Base-by-base conservation (phyloP, 2,797 vertebrate species). In the Aulostomus chinensis region DNA sequence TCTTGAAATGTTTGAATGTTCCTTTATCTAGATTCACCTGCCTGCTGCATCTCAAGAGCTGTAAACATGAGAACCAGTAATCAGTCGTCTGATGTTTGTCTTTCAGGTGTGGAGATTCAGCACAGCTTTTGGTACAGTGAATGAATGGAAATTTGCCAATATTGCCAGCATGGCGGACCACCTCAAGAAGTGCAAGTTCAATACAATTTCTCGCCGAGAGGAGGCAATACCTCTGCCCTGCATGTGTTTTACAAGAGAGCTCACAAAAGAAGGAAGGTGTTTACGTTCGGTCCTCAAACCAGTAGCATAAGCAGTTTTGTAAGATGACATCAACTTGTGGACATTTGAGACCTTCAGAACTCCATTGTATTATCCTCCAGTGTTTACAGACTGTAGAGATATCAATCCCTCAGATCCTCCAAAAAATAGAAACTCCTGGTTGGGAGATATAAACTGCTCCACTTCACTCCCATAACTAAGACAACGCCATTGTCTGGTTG, bases 141-240 rank as follows among this genome's bases (percentile, higher is more conserved):
- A 94, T 0, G 94, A 98, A 60, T 99, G 97, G 97, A 99, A 97
- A 73, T 99, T 99, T 81, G 95, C 97, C 39, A 94, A 99, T 88
- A 95, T 97, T 53, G 79, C 95, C 70, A 99, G 96, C 91, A 99
- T 99, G 96, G 97, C 97, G 15, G 97, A 99, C 85, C 97, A 99
- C 85, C 88, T 99, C 83, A 98, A 98, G 91, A 95, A 92, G 59
- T 99, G 97, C 86, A 94, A 90, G 86, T 99, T 95, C 84, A 98
- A 99, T 49, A 91, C 89, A 0, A 85, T 98, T 9, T 60, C 96
- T 47, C 94, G 92, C 1, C 90, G 93, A 17, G 94, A 97, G 58
- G 97, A 98, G 62, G 97, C 97, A 0, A 85, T 99, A 51, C 97
- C 97, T 0, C 81, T 99, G 80, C 97, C 97, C 0, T 99, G 97